A percentile compares a stretch with the other conserved stretches of the same genome.
Conservation (phyloP, 2,113 vertebrate genomes). For the Paramisgurnus dabryanus region DNA sequence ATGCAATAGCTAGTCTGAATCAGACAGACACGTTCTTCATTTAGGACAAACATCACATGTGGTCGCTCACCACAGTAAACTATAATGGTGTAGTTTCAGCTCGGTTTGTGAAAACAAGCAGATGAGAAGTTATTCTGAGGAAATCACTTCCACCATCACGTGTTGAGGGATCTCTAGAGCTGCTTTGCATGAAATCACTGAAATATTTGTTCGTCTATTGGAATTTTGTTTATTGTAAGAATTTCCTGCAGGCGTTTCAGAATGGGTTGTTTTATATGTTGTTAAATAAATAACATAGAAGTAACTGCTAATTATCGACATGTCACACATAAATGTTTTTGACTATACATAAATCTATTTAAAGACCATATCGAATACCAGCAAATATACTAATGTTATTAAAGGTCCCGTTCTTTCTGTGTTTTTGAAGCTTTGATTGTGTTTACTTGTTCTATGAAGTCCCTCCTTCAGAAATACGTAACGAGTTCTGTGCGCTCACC, state of each 20-base stretch:
- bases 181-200: constrained; percentile 6
- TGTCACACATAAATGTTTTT: background rate
- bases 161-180: constrained; percentile 12
- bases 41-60: constrained; percentile 1
- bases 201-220: constrained; percentile 11
- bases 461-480: no score
- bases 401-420: no score
- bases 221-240: background rate
- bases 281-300: background rate
- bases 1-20: background rate
- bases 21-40: background rate
- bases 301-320: background rate
- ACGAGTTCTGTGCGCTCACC: no score
- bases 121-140: background rate
- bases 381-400: background rate
- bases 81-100: constrained; percentile 19
- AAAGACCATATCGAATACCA: background rate
- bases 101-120: constrained; percentile 35
- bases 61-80: background rate
- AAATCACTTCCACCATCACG: background rate
- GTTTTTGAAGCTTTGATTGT: no score
- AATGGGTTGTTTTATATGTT: no score
- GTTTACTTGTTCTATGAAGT: no score
- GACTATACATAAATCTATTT: background rate
- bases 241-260: no score